These are phyloP conservation scores for Trichechus manatus DNA, from an alignment of 2,113 vertebrate genomes.

Conservation along the genomic window DNA sequence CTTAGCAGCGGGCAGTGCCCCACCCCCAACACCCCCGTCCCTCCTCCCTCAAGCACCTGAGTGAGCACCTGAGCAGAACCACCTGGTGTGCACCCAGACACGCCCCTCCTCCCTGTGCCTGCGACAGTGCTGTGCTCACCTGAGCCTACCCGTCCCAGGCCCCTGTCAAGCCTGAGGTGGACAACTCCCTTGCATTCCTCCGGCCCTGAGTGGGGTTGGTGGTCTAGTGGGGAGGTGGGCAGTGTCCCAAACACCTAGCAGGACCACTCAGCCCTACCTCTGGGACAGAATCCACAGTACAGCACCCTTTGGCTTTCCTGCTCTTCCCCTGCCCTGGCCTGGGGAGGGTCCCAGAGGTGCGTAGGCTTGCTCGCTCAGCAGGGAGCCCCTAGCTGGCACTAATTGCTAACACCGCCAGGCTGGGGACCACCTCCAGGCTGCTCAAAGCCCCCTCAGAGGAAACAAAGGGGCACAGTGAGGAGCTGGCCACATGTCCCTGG, in stretches of 20 bases:
- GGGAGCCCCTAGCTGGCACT: background rate
- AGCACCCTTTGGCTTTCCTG: background rate
- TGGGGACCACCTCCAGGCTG: background rate
- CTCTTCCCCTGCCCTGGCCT: background rate
- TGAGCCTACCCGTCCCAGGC: background rate
- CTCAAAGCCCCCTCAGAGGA: background rate
- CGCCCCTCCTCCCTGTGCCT: background rate
- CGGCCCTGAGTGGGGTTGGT: background rate
- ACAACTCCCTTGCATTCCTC: background rate
- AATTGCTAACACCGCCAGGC: background rate
- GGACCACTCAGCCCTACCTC: background rate
- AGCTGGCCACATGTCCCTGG: background rate
- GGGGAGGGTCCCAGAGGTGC: background rate
- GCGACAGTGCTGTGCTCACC: background rate
- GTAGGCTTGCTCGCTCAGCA: background rate
- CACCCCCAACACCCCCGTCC: background rate
- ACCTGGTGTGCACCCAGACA: background rate
- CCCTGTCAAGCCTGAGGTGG: background rate
- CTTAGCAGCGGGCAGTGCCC: background rate
- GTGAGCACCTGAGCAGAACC: background rate
- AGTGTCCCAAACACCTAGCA: background rate
- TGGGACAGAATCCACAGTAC: background rate
- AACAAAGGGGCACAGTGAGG: no score
- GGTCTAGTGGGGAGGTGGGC: background rate
- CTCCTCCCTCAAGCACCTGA: background rate